Evolutionary conservation across 2,888 invertebrate genomes (phyloP).

Genomic region (Synanthedon myopaeformis): DNA sequence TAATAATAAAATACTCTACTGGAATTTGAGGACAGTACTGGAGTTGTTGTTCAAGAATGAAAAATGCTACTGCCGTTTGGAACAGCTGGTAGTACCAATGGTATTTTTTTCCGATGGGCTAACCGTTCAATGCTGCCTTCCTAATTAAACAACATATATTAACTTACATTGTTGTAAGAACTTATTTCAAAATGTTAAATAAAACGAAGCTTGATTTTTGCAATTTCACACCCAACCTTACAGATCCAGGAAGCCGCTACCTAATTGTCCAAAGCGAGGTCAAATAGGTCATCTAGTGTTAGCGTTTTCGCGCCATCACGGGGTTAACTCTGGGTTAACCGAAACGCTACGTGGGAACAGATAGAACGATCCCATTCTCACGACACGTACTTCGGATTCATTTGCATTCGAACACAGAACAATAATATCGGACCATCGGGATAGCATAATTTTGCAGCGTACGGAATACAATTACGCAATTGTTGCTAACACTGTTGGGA

Average conservation of each 20-base stretch:
- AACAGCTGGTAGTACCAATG: too few relatives aligned
- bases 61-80: too few relatives aligned
- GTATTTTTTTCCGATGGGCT: too few relatives aligned
- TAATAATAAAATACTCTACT: too few relatives aligned
- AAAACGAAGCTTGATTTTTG: conserved; percentile 1
- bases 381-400: conserved; percentile 27
- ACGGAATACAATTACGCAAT: background rate
- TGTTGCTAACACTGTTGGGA: background rate
- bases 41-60: too few relatives aligned
- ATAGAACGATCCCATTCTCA: conserved; percentile 36
- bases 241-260: conserved; percentile 11
- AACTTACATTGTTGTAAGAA: too few relatives aligned
- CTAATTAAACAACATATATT: too few relatives aligned
- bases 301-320: conserved; percentile 36
- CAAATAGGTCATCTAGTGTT: conserved; percentile 14
- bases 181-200: too few relatives aligned
- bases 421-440: conserved; percentile 29
- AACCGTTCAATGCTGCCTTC: too few relatives aligned
- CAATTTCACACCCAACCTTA: background rate
- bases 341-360: conserved; percentile 42
- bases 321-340: conserved; percentile 43
- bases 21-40: too few relatives aligned
- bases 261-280: conserved; percentile 18
- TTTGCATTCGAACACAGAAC: conserved; percentile 38
- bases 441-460: background rate